Evolutionary conservation across 2,113 vertebrate species (phyloP).

Genomic region (Tricholaema leucomelas): DNA sequence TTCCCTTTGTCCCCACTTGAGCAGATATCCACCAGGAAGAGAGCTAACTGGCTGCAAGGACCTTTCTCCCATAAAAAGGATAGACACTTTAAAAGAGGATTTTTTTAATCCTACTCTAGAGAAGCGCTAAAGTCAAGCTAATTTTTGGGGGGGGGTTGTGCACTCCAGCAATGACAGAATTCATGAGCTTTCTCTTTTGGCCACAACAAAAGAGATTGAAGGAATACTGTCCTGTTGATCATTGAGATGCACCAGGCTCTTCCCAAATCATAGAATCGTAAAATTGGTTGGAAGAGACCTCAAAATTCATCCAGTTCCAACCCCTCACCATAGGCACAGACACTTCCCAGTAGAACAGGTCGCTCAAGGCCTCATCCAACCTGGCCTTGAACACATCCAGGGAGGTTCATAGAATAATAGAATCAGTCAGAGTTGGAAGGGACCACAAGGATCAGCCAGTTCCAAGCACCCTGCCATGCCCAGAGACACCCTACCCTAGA

Average conservation of each 20-base stretch:
- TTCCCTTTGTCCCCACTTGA: neutral
- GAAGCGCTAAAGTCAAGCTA: neutral
- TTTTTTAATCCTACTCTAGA: neutral
- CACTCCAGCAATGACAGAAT: neutral
- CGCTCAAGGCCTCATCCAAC: no score
- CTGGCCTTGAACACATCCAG: no score
- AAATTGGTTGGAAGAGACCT: no score
- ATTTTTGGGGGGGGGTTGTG: neutral
- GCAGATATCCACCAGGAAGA: neutral
- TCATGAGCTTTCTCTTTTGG: neutral
- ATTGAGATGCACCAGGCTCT: neutral
- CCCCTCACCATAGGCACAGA: no score
- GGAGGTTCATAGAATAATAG: no score
- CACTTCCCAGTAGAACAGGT: no score
- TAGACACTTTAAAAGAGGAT: neutral
- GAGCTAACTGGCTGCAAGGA: neutral
- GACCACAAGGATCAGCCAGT: no score
- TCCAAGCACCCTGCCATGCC: no score
- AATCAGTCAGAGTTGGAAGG: no score
- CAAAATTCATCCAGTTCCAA: no score
- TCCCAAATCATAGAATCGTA: no score
- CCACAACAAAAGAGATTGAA: neutral
- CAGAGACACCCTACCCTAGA: no score
- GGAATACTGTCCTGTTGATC: neutral
- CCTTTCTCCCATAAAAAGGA: neutral